These are phyloP conservation scores for Ailuropoda melanoleuca DNA, from an alignment of 2,113 vertebrate species.

Conservation along the genomic window DNA sequence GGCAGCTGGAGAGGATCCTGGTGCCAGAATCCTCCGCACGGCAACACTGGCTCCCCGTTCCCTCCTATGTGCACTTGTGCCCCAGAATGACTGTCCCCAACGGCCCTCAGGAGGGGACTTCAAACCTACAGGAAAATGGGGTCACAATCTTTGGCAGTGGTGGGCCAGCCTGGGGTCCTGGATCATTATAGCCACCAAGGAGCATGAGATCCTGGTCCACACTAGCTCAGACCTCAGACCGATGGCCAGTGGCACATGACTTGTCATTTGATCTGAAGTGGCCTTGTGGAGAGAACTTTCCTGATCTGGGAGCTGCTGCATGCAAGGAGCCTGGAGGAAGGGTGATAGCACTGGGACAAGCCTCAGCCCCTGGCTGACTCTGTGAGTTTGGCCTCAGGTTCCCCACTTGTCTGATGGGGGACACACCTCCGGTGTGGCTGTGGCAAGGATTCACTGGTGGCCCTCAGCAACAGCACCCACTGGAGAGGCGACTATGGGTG, in stretches of 20 bases:
- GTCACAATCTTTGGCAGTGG: background rate
- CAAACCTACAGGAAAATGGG: background rate
- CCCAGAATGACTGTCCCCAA: background rate
- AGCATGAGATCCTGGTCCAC: background rate
- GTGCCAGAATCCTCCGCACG: background rate
- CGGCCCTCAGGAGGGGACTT: background rate
- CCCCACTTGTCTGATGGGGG: background rate
- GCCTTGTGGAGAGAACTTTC: background rate
- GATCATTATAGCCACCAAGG: background rate
- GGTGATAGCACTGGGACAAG: background rate
- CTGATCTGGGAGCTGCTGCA: background rate
- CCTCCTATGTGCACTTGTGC: background rate
- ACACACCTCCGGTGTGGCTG: background rate
- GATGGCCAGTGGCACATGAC: no score
- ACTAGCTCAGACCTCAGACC: background rate
- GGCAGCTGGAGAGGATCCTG: background rate
- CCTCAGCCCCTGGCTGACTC: background rate
- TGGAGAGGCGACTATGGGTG: background rate
- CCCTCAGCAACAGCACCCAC: background rate
- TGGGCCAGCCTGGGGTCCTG: background rate
- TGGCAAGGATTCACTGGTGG: background rate
- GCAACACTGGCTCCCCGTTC: background rate
- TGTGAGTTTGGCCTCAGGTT: background rate
- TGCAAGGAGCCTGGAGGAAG: background rate
- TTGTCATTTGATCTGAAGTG: background rate